These are phyloP conservation scores for Euthynnus affinis DNA, from an alignment of 2,797 vertebrate genomes.

Conservation along the genomic window DNA sequence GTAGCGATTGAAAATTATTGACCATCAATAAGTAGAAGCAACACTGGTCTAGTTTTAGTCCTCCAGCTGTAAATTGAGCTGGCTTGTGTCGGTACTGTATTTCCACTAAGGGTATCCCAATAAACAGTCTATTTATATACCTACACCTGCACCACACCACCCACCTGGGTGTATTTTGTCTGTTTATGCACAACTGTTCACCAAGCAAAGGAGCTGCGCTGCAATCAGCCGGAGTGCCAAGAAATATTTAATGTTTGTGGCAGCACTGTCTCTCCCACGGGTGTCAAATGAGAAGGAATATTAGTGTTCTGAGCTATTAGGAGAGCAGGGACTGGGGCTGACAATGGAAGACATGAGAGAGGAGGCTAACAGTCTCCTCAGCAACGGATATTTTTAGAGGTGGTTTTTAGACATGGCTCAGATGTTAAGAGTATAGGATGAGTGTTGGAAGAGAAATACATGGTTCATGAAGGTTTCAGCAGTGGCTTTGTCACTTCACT, in stretches of 20 bases:
- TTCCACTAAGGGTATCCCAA: constrained; percentile 32
- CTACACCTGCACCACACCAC: constrained; percentile 24
- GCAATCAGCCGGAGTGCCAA: constrained; percentile 48
- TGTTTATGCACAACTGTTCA: constrained; percentile 42
- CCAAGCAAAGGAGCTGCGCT: constrained; percentile 27
- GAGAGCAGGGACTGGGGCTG: constrained; percentile 50
- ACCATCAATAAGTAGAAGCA: not conserved
- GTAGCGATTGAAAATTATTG: not conserved
- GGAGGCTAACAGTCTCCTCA: constrained; percentile 58
- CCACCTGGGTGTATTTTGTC: constrained; percentile 40
- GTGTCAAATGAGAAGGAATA: constrained; percentile 70
- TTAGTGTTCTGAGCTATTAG: constrained; percentile 67
- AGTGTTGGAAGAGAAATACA: constrained; percentile 27
- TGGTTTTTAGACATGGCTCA: constrained; percentile 53
- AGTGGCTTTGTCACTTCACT: constrained; percentile 6
- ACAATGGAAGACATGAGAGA: constrained; percentile 55
- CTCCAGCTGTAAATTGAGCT: constrained; percentile 36
- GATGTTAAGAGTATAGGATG: constrained; percentile 50
- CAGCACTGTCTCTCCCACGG: constrained; percentile 51
- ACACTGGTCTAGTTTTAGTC: not conserved
- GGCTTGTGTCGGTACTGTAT: constrained; percentile 20
- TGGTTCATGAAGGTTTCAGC: constrained; percentile 27
- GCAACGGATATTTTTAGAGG: constrained; percentile 71
- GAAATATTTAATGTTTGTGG: constrained; percentile 66
- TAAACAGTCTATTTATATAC: constrained; percentile 52